Evolutionary conservation across 2,888 invertebrate species (phyloP).

Genomic region (Epicampocera succincta): DNA sequence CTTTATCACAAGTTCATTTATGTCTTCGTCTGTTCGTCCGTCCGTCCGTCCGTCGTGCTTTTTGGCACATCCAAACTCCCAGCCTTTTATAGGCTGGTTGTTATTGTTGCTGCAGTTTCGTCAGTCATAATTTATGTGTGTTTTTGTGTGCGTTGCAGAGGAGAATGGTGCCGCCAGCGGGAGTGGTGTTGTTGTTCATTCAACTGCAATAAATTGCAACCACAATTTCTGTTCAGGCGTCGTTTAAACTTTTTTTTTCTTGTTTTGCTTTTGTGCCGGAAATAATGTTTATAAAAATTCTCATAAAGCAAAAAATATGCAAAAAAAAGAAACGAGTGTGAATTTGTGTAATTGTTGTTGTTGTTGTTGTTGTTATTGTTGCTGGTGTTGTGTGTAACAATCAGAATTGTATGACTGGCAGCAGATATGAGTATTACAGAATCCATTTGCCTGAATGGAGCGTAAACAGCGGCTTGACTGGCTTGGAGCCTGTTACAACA

Average conservation of each 20-base stretch:
- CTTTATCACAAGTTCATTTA: constrained; percentile 12
- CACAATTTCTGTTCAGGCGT: constrained; percentile 59
- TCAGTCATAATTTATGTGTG: neutral
- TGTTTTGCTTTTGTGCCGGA: constrained; percentile 54
- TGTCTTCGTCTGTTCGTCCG: constrained; percentile 4
- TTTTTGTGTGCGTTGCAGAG: neutral
- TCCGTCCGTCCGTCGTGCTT: too few species aligned
- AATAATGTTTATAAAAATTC: constrained; percentile 63
- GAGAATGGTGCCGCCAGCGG: constrained; percentile 66
- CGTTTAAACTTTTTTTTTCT: constrained; percentile 18
- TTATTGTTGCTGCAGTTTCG: constrained; percentile 26
- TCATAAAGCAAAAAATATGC: neutral
- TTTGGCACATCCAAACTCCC: constrained; percentile 21
- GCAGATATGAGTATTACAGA: constrained; percentile 19
- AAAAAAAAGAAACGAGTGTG: constrained; percentile 9
- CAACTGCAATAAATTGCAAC: constrained; percentile 79
- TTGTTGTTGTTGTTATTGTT: too few species aligned
- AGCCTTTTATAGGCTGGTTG: constrained; percentile 16
- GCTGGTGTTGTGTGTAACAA: constrained; percentile 42
- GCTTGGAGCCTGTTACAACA: constrained; percentile 31
- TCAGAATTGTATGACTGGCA: constrained; percentile 26
- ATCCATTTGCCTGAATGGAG: constrained; percentile 33
- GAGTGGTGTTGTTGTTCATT: constrained; percentile 79
- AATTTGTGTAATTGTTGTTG: constrained; percentile 34
- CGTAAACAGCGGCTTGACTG: constrained; percentile 31